Base-by-base conservation (phyloP, 2,797 vertebrate species). In the Sciurus carolinensis region DNA sequence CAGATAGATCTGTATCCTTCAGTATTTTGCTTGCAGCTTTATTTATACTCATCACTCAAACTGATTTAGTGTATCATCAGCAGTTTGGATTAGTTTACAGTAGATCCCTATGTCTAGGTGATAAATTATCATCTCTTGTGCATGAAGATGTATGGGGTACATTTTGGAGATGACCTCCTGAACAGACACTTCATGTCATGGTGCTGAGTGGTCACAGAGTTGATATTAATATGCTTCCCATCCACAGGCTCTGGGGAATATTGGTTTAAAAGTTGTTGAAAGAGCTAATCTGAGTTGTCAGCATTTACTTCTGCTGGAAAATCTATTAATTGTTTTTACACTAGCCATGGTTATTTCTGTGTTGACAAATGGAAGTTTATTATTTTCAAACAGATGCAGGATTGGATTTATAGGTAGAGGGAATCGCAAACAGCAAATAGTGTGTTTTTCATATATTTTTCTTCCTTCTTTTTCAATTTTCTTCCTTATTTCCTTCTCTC, bases 31-130 rank as follows among this genome's bases (percentile, higher is more conserved):
- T 98, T 97, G 95, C 97, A 97, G 97, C 98, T 98, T 3, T 98
- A 95, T 98, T 96, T 97, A 96, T 97, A 97, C 97, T 98, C 98
- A 98, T 99, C 98, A 98, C 86, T 99, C 98, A 98, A 97, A 96
- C 98, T 98, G 98, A 99, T 98, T 98, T 98, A 99, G 98, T 98
- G 98, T 97, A 98, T 98, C 98, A 98, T 98, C 98, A 99, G 98
- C 98, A 98, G 97, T 98, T 98, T 98, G 97, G 97, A 98, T 98
- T 98, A 97, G 97, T 98, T 98, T 98, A 98, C 98, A 69, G 85
- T 97, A 95, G 97, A 97, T 98, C 67, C 96, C 97, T 94, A 73
- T 94, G 92, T 96, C 97, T 97, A 82, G 97, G 95, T 98, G 98
- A 98, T 98, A 97, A 98, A 98, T 98, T 98, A 98, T 95, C 97